These are phyloP conservation scores for Punctoribates punctum DNA, from an alignment of 2,888 invertebrate genomes.

Conservation along the genomic window DNA sequence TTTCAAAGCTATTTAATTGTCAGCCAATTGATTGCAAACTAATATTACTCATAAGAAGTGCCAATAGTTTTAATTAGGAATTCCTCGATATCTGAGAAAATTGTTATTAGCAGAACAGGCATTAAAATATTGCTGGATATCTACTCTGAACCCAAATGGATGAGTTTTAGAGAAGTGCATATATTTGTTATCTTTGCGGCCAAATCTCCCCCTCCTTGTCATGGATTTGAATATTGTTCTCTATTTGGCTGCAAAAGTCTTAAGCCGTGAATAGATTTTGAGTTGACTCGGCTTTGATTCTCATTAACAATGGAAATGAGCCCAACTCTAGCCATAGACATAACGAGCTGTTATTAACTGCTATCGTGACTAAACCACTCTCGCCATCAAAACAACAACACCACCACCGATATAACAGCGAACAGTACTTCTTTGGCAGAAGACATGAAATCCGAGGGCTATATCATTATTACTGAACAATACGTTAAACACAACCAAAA, in stretches of 20 bases:
- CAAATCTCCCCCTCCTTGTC: too few relatives aligned
- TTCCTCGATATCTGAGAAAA: neutral
- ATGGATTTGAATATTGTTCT: neutral
- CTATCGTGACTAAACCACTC: neutral
- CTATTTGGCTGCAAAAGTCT: slow-evolving; percentile 1
- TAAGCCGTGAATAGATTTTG: too few relatives aligned
- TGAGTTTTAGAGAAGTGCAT: too few relatives aligned
- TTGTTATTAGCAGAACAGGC: neutral
- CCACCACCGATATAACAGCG: too few relatives aligned
- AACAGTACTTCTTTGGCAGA: neutral
- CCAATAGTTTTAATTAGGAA: neutral
- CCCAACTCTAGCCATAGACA: neutral
- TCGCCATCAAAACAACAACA: too few relatives aligned
- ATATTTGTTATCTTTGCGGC: too few relatives aligned
- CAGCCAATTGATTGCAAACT: too few relatives aligned
- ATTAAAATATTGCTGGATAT: too few relatives aligned
- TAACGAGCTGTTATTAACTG: slow-evolving; percentile 23
- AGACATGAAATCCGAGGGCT: slow-evolving; percentile 3
- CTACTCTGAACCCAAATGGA: too few relatives aligned
- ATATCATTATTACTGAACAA: neutral
- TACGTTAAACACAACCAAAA: neutral
- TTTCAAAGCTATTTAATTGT: too few relatives aligned
- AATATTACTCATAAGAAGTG: neutral
- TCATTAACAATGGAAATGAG: slow-evolving; percentile 29
- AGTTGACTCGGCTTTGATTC: neutral